Conservation (phyloP, 2,888 invertebrate species). For the Aphodius sticticus region DNA sequence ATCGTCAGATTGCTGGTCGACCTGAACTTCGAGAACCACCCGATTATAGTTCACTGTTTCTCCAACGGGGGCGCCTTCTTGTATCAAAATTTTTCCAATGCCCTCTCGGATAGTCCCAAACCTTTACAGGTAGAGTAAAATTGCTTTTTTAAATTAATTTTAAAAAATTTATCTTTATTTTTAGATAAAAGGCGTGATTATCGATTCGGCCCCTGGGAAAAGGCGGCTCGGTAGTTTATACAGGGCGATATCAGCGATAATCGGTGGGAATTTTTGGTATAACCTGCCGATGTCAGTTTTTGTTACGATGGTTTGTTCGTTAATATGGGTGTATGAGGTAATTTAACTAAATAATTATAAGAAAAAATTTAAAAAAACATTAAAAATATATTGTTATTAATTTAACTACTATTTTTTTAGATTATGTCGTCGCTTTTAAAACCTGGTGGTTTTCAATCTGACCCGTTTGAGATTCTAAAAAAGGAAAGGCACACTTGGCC, state of each 20-base stretch:
- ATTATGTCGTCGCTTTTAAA: slow-evolving; percentile 51
- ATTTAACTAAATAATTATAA: slow-evolving; percentile 28
- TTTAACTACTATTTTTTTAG: slow-evolving; percentile 45
- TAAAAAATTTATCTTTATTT: slow-evolving; percentile 42
- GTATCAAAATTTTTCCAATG: slow-evolving; percentile 72
- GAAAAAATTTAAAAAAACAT: not conserved
- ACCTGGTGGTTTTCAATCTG: slow-evolving; percentile 60
- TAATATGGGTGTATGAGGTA: slow-evolving; percentile 70
- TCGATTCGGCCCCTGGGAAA: slow-evolving; percentile 77
- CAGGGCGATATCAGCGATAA: slow-evolving; percentile 69
- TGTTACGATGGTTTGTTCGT: slow-evolving; percentile 65
- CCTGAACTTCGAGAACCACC: slow-evolving; percentile 73
- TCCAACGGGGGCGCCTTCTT: slow-evolving; percentile 80
- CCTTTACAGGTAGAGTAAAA: slow-evolving; percentile 60
- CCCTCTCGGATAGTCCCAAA: slow-evolving; percentile 63
- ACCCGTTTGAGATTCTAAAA: slow-evolving; percentile 66
- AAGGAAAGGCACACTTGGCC: slow-evolving; percentile 70
- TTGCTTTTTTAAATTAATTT: not conserved
- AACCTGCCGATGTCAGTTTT: slow-evolving; percentile 66
- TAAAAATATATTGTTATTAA: slow-evolving; percentile 10
- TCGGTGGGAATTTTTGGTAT: slow-evolving; percentile 65
- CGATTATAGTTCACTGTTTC: slow-evolving; percentile 77
- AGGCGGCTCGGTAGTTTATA: slow-evolving; percentile 66
- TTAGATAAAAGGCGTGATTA: slow-evolving; percentile 70
- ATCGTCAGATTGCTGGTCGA: slow-evolving; percentile 72